These are phyloP conservation scores for Penaeus indicus DNA, from an alignment of 1,140 invertebrate genomes.

Conservation along the genomic window DNA sequence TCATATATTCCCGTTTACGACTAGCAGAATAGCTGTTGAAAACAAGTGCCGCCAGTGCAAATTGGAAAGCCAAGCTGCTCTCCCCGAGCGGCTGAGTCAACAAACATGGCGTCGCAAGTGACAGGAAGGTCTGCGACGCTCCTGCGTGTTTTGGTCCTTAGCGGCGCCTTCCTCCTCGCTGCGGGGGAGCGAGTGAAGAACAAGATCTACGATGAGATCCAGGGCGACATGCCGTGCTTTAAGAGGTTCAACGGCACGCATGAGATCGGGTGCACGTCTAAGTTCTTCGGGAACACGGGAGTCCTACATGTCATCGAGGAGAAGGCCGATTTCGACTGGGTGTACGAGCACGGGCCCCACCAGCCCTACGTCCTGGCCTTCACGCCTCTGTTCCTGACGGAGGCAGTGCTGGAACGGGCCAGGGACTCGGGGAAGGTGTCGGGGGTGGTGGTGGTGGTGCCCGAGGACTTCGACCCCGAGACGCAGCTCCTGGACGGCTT, in stretches of 20 bases:
- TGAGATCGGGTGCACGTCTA: conserved; percentile 92
- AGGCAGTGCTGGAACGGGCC: conserved; percentile 71
- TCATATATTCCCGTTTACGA: no score
- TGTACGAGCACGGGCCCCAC: conserved; percentile 77
- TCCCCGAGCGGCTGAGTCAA: conserved; percentile 28
- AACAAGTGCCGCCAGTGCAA: no score
- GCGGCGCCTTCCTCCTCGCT: conserved; percentile 38
- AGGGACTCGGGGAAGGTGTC: conserved; percentile 74
- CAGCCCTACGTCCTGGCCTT: conserved; percentile 70
- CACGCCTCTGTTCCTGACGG: conserved; percentile 66
- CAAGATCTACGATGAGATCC: conserved; percentile 84
- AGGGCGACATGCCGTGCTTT: conserved; percentile 83
- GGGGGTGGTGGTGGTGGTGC: conserved; percentile 75
- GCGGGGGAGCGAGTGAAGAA: conserved; percentile 77
- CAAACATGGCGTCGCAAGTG: conserved; percentile 50
- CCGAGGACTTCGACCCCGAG: conserved; percentile 66
- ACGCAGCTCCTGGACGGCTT: conserved; percentile 69
- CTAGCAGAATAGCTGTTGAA: no score
- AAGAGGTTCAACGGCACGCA: conserved; percentile 91
- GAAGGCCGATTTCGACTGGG: conserved; percentile 79
- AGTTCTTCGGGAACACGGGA: conserved; percentile 84
- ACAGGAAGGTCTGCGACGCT: neutral
- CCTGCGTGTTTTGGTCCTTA: conserved; percentile 2
- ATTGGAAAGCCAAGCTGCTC: no score
- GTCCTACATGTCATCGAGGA: conserved; percentile 82